Percentiles rank a stretch among this genome's conserved stretches.
Evolutionary conservation across 2,113 vertebrate species (phyloP).

Genomic region (Gymnogyps californianus): DNA sequence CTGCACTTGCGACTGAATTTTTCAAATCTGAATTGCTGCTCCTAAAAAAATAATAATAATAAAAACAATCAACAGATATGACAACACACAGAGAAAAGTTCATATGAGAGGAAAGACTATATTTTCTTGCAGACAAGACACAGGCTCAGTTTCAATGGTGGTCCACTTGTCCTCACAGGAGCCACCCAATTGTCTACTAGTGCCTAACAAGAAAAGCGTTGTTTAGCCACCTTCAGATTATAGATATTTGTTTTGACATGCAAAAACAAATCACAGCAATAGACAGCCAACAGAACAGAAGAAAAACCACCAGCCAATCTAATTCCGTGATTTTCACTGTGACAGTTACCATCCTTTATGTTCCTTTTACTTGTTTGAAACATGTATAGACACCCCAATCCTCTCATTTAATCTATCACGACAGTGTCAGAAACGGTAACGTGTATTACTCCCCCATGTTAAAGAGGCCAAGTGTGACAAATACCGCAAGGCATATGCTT

Average conservation of each 20-base stretch:
- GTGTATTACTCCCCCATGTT: not conserved
- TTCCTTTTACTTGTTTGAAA: not conserved
- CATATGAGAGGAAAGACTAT: not conserved
- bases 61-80: not conserved
- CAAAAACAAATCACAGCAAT: not conserved
- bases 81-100: not conserved
- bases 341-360: not conserved
- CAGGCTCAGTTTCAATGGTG: not conserved
- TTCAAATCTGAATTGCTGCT: not conserved
- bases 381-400: not conserved
- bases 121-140: not conserved
- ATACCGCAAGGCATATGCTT: not conserved
- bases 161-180: not conserved
- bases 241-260: not conserved
- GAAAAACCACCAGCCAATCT: not conserved
- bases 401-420: not conserved
- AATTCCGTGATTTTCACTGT: not conserved
- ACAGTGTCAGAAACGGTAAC: not conserved
- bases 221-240: not conserved
- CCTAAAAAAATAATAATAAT: not conserved
- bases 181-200: no score
- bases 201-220: not conserved
- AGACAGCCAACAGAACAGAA: not conserved
- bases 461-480: not conserved
- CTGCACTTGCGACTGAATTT: not conserved